Evolutionary conservation across 2,888 invertebrate genomes (phyloP).

Genomic region (Philhelius pedissequus): DNA sequence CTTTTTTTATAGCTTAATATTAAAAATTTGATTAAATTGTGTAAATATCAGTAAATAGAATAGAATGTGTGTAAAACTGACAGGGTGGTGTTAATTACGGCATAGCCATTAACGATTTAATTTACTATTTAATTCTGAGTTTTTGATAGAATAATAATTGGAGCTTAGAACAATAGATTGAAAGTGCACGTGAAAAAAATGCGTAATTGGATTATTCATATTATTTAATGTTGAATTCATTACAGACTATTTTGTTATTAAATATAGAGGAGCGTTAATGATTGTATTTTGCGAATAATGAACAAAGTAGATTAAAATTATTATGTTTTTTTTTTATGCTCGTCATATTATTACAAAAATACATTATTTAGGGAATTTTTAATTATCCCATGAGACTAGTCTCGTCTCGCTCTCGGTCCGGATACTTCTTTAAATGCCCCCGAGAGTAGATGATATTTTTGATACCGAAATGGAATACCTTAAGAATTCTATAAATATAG

Average conservation of each 20-base stretch:
- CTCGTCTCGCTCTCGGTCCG: too few relatives aligned
- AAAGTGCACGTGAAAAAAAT: not conserved
- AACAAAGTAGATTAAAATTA: not conserved
- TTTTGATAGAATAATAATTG: slow-evolving; percentile 1
- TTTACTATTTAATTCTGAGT: not conserved
- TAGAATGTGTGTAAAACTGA: not conserved
- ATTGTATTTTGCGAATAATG: not conserved
- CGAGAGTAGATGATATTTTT: too few relatives aligned
- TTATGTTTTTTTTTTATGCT: not conserved
- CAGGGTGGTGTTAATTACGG: not conserved
- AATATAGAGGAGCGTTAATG: not conserved
- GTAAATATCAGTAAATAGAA: too few relatives aligned
- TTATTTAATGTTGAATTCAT: not conserved
- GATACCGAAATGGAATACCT: too few relatives aligned
- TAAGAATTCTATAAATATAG: too few relatives aligned
- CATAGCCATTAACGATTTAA: slow-evolving; percentile 11
- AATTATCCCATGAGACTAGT: too few relatives aligned
- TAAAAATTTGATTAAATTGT: slow-evolving; percentile 41
- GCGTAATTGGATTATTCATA: not conserved
- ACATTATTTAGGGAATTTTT: too few relatives aligned
- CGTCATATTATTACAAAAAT: not conserved
- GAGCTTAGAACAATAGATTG: too few relatives aligned
- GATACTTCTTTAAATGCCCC: too few relatives aligned
- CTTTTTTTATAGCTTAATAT: slow-evolving; percentile 14
- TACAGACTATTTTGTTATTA: not conserved